Percentiles rank a stretch among this genome's conserved stretches.
Conservation (phyloP, 2,888 invertebrate genomes). For the Hartigia nigra region DNA sequence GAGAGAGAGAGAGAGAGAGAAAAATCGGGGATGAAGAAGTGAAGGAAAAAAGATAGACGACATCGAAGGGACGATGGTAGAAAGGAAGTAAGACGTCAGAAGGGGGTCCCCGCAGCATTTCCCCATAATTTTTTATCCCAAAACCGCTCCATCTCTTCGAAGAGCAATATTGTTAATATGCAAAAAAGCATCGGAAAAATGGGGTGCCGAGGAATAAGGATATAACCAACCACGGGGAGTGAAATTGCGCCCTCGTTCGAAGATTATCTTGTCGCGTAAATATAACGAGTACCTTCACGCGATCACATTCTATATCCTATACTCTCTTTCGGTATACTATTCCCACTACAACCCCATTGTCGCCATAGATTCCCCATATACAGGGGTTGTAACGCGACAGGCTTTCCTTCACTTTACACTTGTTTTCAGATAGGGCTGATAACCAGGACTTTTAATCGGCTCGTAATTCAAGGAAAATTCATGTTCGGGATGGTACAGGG, state of each 20-base stretch:
- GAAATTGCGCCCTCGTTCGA: slow-evolving; percentile 41
- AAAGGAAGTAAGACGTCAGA: slow-evolving; percentile 42
- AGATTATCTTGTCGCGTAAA: slow-evolving; percentile 56
- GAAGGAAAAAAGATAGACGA: slow-evolving; percentile 24
- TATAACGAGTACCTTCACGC: slow-evolving; percentile 33
- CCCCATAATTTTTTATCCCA: slow-evolving; percentile 63
- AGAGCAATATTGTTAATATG: slow-evolving; percentile 66
- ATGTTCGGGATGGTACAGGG: not conserved
- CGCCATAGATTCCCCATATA: not conserved
- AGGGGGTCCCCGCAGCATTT: slow-evolving; percentile 34
- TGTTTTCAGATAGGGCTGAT: slow-evolving; percentile 9
- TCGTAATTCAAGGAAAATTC: not conserved
- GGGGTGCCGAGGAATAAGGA: slow-evolving; percentile 61
- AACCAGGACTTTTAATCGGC: not conserved
- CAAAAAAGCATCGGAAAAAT: slow-evolving; percentile 65
- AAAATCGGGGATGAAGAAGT: slow-evolving; percentile 25
- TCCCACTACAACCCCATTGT: not conserved
- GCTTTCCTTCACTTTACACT: slow-evolving; percentile 9
- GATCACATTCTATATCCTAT: not conserved
- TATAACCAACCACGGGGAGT: slow-evolving; percentile 42
- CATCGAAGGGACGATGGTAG: slow-evolving; percentile 29
- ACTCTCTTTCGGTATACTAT: not conserved
- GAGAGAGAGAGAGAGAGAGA: slow-evolving; percentile 20
- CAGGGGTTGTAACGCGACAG: slow-evolving; percentile 4
- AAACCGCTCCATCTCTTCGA: slow-evolving; percentile 52